Conservation (phyloP, 2,113 vertebrate species). For the Anoura caudifer region DNA sequence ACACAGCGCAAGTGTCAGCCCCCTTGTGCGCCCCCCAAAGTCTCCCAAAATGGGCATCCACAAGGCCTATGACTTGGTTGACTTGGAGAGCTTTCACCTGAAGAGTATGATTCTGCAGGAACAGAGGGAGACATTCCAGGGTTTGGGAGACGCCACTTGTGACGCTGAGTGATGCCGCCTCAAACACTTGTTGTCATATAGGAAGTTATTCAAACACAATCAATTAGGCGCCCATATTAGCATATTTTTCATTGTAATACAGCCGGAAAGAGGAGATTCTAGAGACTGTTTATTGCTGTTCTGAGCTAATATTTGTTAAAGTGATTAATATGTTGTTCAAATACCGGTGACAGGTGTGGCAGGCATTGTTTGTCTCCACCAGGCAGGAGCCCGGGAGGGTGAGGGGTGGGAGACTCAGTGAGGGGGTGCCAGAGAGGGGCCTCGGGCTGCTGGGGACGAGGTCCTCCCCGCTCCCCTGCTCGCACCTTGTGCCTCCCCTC, state of each 20-base stretch:
- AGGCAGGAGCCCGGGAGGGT: conserved; percentile 64
- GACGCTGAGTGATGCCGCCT: conserved; percentile 77
- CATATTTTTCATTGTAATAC: conserved; percentile 82
- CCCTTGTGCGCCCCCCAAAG: accelerated
- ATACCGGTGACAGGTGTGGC: conserved; percentile 80
- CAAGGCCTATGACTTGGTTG: not conserved
- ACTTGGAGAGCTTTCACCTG: not conserved
- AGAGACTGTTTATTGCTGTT: conserved; percentile 79
- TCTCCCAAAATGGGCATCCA: not conserved
- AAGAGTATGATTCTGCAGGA: not conserved
- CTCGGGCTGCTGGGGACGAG: accelerated
- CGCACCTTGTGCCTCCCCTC: accelerated
- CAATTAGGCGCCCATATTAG: conserved; percentile 81
- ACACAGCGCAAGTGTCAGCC: not conserved
- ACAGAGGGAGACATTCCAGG: not conserved
- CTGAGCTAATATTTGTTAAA: conserved; percentile 85
- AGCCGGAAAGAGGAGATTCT: conserved; percentile 77
- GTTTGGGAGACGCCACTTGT: not conserved
- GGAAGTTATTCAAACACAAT: conserved; percentile 82
- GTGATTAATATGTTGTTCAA: conserved; percentile 86
- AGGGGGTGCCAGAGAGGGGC: not conserved
- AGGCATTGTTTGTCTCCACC: conserved; percentile 76
- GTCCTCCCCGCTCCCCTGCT: not conserved
- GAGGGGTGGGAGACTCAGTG: not conserved
- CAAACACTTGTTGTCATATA: conserved; percentile 76